These are phyloP conservation scores for Ornithoptera priamus DNA, from an alignment of 2,888 invertebrate genomes.

Conservation along the genomic window DNA sequence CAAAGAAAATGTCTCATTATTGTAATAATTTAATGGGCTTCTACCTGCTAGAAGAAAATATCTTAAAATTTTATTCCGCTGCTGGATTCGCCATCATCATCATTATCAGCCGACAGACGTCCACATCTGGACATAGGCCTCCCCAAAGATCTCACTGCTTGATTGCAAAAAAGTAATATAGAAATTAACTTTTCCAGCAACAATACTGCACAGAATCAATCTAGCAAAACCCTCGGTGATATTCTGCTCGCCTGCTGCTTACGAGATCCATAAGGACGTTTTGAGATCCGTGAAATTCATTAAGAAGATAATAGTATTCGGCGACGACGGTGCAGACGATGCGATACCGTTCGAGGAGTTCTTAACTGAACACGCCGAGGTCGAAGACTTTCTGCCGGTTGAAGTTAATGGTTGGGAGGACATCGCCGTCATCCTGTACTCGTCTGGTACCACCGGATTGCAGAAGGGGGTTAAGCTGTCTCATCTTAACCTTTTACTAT, in stretches of 20 bases:
- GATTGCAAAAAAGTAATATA: too few species aligned
- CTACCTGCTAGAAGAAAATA: too few species aligned
- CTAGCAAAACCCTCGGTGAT: conserved; percentile 40
- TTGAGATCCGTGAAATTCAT: conserved; percentile 23
- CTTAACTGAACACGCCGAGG: conserved; percentile 30
- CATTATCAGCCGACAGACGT: too few species aligned
- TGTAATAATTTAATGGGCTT: too few species aligned
- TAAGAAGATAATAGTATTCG: conserved; percentile 37
- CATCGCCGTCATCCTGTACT: conserved; percentile 37
- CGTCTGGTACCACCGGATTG: conserved; percentile 47
- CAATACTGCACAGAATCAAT: conserved; percentile 38
- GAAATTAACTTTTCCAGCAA: conserved; percentile 32
- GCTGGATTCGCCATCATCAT: too few species aligned
- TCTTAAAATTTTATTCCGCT: too few species aligned
- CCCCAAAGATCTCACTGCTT: too few species aligned
- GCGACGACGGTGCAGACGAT: conserved; percentile 27
- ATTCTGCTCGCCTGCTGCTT: conserved; percentile 39
- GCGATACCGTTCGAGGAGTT: conserved; percentile 36
- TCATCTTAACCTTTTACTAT: conserved; percentile 36
- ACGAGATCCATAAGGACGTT: conserved; percentile 31
- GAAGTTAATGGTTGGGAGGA: conserved; percentile 42
- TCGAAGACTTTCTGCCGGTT: conserved; percentile 36
- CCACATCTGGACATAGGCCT: too few species aligned
- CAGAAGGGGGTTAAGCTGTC: conserved; percentile 45
- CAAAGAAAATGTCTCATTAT: too few species aligned